Base-by-base conservation (phyloP, 2,797 vertebrate species). In the Pseudochirops corinnae region DNA sequence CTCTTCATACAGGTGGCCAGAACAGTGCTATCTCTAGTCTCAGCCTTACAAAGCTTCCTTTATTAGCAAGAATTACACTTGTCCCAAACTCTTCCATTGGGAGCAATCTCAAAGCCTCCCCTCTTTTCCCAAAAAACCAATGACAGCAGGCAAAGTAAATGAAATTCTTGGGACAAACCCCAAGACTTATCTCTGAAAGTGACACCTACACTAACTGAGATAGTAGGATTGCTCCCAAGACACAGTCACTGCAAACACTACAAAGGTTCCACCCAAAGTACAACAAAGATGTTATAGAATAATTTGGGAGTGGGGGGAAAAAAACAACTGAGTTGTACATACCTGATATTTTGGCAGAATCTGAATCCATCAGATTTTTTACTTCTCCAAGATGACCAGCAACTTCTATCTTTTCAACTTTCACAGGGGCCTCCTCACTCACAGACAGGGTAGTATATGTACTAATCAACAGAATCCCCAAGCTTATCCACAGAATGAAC, bases 401-500 rank as follows among this genome's bases (percentile, higher is more conserved):
- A 7, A 96, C 95, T n/a, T 92, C 97, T 91, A 98, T 96, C 0
- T 96, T 96, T 2, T 98, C 99, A 1, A 95, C 29, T 96, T 98
- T 99, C 94, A 96, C 18, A 0, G 99, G 98, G 62, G 98, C 33
- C 10, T 99, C 99, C 96, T 99, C 98, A 0, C 98, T 99, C 33
- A 99, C 99, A 1, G 99, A 99, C 96, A 99, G 97, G 16, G 99
- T 99, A 96, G 99, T 99, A 74, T 99, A 98, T 0, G 99, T 99
- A 98, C 99, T 99, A 97, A 99, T 98, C 56, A 99, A 98, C 92
- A 99, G 99, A 97, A 99, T 99, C 11, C 99, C 99, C 96, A 99
- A 99, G 93, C 99, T 99, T 0, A 99, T 99, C 96, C 98, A 99
- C 55, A 99, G 98, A 95, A 99, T 99, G 94, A 99, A 98, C 99